phyloP scores from a whole-genome alignment of 1,140 invertebrate genomes.

The Wasmannia auropunctata region DNA sequence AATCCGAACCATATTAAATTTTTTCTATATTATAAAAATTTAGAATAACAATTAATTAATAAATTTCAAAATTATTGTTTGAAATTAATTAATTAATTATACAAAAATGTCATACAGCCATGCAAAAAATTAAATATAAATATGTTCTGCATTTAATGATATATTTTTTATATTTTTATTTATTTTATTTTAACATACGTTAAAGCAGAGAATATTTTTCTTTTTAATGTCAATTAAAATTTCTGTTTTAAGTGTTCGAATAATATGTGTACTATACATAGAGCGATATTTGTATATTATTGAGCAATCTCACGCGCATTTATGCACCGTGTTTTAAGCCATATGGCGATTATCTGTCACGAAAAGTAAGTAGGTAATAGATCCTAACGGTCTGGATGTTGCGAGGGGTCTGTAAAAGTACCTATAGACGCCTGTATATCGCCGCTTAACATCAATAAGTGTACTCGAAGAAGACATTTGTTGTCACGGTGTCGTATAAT shows the following conservation, averaged over 20 bases:
- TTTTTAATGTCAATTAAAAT: too few relatives aligned
- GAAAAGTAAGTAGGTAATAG: slow-evolving; percentile 48
- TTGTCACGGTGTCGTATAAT: neutral
- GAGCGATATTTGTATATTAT: too few relatives aligned
- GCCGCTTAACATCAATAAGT: slow-evolving; percentile 42
- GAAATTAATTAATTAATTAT: neutral
- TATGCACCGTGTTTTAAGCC: neutral
- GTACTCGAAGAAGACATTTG: slow-evolving; percentile 1
- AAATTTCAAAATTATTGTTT: neutral
- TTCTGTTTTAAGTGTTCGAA: neutral
- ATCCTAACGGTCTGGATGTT: slow-evolving; percentile 35
- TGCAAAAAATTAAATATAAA: neutral
- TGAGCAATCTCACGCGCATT: neutral
- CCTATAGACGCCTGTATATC: too few relatives aligned
- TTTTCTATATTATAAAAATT: neutral
- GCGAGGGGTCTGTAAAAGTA: slow-evolving; percentile 8
- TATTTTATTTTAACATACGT: neutral
- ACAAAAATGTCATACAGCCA: neutral
- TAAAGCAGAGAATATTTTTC: too few relatives aligned
- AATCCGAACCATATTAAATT: neutral
- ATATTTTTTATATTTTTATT: neutral
- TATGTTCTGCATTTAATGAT: neutral
- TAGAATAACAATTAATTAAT: neutral
- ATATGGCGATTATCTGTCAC: slow-evolving; percentile 27
- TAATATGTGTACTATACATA: neutral